A percentile compares a stretch with the other conserved stretches of the same genome.
Evolutionary conservation across 2,113 vertebrate genomes (phyloP).

Genomic region (Ictidomys tridecemlineatus): DNA sequence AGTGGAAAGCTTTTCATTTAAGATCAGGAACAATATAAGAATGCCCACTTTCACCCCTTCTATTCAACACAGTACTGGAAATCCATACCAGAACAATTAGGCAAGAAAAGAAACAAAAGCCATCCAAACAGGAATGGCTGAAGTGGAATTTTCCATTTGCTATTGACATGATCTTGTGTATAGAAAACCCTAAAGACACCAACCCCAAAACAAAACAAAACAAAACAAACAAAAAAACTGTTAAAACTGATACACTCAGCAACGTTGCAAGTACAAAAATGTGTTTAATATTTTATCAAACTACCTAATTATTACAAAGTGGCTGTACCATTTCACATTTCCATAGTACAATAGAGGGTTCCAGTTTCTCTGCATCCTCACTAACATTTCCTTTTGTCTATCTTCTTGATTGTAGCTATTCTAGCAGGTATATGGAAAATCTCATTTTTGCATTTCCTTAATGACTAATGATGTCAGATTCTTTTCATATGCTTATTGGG

Average conservation of each 20-base stretch:
- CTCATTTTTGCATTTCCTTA: slow-evolving; percentile 1
- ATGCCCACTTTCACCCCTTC: neutral
- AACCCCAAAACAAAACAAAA: neutral
- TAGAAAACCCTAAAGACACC: neutral
- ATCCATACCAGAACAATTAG: neutral
- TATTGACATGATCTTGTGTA: neutral
- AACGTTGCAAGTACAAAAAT: neutral
- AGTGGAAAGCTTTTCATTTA: neutral
- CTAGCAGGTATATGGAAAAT: neutral
- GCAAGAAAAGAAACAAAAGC: neutral
- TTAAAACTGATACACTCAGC: neutral
- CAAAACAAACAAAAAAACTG: neutral
- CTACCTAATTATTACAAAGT: neutral
- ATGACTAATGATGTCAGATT: neutral
- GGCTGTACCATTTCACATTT: neutral
- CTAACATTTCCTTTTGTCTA: neutral
- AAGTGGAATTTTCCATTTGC: neutral
- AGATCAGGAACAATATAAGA: neutral
- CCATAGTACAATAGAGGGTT: neutral
- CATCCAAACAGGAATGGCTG: neutral
- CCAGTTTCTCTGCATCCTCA: slow-evolving; percentile 4
- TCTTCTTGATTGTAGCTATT: neutral
- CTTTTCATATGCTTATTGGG: neutral
- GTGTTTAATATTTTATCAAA: slow-evolving; percentile 19
- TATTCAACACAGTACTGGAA: neutral